These are phyloP conservation scores for Taphrorychus bicolor DNA, from an alignment of 2,888 invertebrate genomes.

Conservation along the genomic window DNA sequence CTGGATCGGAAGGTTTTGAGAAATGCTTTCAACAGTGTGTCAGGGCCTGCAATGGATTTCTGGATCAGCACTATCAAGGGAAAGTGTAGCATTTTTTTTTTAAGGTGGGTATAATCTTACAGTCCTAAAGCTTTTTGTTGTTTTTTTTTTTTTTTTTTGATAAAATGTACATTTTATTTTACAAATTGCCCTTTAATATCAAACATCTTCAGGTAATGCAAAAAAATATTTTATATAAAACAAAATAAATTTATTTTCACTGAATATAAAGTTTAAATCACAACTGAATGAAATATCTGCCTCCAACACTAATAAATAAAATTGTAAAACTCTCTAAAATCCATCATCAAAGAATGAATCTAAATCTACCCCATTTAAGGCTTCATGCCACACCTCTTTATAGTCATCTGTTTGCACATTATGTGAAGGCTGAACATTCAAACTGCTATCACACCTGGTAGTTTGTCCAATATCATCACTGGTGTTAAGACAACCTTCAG, in stretches of 20 bases:
- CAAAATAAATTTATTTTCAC: too few species aligned
- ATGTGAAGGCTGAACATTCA: constrained; percentile 29
- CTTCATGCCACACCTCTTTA: constrained; percentile 45
- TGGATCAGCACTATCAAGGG: constrained; percentile 56
- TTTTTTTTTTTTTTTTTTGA: neutral
- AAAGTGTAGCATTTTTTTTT: constrained; percentile 19
- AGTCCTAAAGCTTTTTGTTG: neutral
- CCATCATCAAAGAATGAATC: constrained; percentile 51
- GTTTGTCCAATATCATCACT: neutral
- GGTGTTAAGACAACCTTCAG: neutral
- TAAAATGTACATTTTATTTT: too few species aligned
- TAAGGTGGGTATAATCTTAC: neutral
- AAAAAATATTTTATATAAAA: too few species aligned
- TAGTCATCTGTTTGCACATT: constrained; percentile 43
- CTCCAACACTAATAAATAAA: too few species aligned
- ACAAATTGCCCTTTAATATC: too few species aligned
- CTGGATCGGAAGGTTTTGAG: constrained; percentile 73
- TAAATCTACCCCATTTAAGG: constrained; percentile 49
- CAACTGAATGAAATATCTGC: too few species aligned
- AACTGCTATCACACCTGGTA: neutral
- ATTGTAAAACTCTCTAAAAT: constrained; percentile 40
- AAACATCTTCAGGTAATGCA: too few species aligned
- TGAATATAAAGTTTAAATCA: too few species aligned
- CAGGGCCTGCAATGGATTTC: constrained; percentile 71
- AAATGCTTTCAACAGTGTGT: constrained; percentile 78